Evolutionary conservation across 2,113 vertebrate genomes (phyloP).

Genomic region (Columbina picui): DNA sequence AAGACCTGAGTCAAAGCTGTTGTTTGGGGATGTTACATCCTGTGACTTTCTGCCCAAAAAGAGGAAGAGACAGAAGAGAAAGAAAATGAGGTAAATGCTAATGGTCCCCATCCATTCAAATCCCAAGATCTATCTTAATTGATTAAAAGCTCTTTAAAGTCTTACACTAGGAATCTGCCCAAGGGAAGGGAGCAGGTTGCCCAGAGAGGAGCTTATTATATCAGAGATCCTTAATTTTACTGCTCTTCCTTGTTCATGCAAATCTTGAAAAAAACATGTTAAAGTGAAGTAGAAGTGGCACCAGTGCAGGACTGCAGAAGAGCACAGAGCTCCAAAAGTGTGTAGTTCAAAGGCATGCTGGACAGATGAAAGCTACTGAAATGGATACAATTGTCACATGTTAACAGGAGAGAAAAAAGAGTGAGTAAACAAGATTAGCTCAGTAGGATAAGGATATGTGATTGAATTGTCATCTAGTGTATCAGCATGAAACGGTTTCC

Average conservation of each 20-base stretch:
- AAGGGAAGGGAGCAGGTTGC: conserved; percentile 18
- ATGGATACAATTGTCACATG: conserved; percentile 60
- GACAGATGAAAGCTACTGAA: conserved; percentile 60
- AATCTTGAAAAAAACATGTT: not conserved
- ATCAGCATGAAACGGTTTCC: conserved; percentile 59
- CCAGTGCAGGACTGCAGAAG: conserved; percentile 18
- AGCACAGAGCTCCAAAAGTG: not conserved
- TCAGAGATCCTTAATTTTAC: conserved; percentile 16
- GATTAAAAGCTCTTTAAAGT: conserved; percentile 20
- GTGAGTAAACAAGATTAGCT: conserved; percentile 67
- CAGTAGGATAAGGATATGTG: conserved; percentile 60
- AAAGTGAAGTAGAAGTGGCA: not conserved
- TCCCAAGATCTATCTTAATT: conserved; percentile 7
- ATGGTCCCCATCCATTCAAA: conserved; percentile 1
- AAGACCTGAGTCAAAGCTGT: not conserved
- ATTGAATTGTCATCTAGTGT: conserved; percentile 65
- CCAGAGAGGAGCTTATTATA: not conserved
- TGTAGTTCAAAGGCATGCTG: conserved; percentile 29
- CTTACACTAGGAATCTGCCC: not conserved
- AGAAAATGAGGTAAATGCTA: not conserved
- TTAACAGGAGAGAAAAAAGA: conserved; percentile 45
- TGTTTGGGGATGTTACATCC: not conserved
- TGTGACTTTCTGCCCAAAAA: conserved; percentile 10
- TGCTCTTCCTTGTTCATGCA: conserved; percentile 34
- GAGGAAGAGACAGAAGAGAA: not conserved